Percentiles rank a stretch among this genome's conserved stretches.
Evolutionary conservation across 2,797 vertebrate species (phyloP).

Genomic region (Phoeniculus purpureus): DNA sequence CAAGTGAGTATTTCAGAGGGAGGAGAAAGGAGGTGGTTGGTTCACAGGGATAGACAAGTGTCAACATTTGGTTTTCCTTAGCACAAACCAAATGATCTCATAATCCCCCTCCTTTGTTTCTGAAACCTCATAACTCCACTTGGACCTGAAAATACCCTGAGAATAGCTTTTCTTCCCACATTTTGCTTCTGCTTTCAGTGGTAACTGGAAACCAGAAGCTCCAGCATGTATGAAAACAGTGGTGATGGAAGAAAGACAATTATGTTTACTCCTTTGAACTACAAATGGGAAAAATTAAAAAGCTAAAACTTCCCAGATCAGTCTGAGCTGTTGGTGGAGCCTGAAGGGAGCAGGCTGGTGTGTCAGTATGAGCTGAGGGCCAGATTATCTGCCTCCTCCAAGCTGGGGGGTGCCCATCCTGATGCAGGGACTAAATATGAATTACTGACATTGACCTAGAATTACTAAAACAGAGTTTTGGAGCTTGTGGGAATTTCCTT

Average conservation of each 20-base stretch:
- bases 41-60: not conserved
- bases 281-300: not conserved
- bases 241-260: not conserved
- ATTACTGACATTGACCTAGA: not conserved
- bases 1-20: not conserved
- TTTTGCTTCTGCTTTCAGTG: constrained; percentile 53
- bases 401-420: not conserved
- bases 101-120: not conserved
- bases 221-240: not conserved
- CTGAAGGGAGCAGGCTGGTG: not conserved
- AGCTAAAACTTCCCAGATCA: not conserved
- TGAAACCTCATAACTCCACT: constrained; percentile 11
- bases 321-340: not conserved
- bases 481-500: not conserved
- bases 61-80: not conserved
- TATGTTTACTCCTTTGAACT: not conserved
- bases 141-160: constrained; percentile 35
- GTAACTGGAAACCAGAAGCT: constrained; percentile 53
- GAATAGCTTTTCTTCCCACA: not conserved
- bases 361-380: not conserved
- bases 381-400: not conserved
- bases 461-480: not conserved
- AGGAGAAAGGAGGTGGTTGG: not conserved
- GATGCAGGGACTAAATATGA: not conserved
- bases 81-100: constrained; percentile 35